A percentile compares a stretch with the other conserved stretches of the same genome.
These are phyloP conservation scores for Petrolisthes cinctipes DNA, from an alignment of 2,888 invertebrate species.

Conservation along the genomic window DNA sequence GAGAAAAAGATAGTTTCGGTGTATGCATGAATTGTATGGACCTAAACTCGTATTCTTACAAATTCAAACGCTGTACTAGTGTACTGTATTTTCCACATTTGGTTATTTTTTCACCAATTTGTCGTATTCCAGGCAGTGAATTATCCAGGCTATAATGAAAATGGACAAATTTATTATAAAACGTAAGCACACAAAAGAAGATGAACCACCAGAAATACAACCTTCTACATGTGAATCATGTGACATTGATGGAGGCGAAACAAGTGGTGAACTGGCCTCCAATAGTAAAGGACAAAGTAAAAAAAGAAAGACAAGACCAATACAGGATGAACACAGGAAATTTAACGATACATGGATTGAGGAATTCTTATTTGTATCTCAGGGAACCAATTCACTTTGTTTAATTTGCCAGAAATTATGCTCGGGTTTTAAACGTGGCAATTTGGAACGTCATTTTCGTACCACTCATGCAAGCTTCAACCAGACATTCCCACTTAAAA, in stretches of 20 bases:
- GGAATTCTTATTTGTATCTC: too few relatives aligned
- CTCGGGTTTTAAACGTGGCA: conserved; percentile 17
- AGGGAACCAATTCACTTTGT: conserved; percentile 7
- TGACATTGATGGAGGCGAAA: neutral
- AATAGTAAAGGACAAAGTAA: neutral
- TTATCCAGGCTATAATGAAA: conserved; percentile 1
- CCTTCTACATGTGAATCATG: neutral
- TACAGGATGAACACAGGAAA: neutral
- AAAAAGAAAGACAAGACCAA: conserved; percentile 3
- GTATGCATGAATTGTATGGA: neutral
- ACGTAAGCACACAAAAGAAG: neutral
- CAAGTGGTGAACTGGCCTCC: conserved; percentile 4
- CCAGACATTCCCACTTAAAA: conserved; percentile 10
- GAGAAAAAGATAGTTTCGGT: too few relatives aligned
- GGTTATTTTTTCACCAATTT: neutral
- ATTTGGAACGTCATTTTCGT: neutral
- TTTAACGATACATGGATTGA: neutral
- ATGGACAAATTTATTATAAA: neutral
- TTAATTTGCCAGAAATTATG: neutral
- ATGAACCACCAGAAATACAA: neutral
- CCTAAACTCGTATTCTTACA: neutral
- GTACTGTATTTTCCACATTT: neutral
- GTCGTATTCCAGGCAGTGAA: conserved; percentile 4
- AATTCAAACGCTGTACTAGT: neutral
- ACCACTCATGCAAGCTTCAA: conserved; percentile 27